Percentiles rank a stretch among this genome's conserved stretches.
These are phyloP conservation scores for Ophioderma brevispina DNA, from an alignment of 35 echinoderm and acorn worm genomes.

Conservation along the genomic window DNA sequence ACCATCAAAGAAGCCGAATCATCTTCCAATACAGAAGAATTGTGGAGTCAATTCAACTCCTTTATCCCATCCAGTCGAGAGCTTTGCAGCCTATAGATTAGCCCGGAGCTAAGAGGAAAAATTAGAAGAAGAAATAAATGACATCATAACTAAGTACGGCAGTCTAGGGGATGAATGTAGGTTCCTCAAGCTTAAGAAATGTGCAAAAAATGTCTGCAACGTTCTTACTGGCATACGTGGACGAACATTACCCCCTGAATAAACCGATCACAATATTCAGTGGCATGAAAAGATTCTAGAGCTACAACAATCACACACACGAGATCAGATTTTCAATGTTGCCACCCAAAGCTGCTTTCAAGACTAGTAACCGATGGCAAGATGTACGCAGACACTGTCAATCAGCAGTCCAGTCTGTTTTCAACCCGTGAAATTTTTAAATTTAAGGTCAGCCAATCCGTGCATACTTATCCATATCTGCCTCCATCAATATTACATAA, in stretches of 20 bases:
- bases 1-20: background rate
- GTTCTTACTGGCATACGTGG: constrained; percentile 40
- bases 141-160: constrained; percentile 17
- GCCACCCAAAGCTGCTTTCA: constrained; percentile 1
- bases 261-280: constrained; percentile 3
- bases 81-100: constrained; percentile 49
- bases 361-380: constrained; percentile 19
- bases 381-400: constrained; percentile 4
- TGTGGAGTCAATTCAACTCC: background rate
- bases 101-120: constrained; percentile 29
- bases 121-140: constrained; percentile 31
- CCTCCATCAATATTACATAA: background rate
- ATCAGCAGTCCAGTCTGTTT: constrained; percentile 47
- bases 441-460: background rate
- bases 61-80: constrained; percentile 2
- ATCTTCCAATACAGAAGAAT: background rate
- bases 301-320: constrained; percentile 35
- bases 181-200: too few species aligned
- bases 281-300: constrained; percentile 56
- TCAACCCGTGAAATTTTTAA: constrained; percentile 24
- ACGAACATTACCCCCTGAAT: background rate
- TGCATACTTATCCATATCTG: background rate
- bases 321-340: constrained; percentile 25
- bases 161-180: constrained; percentile 15
- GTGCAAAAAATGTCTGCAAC: constrained; percentile 23